These are phyloP conservation scores for Macrosiphum euphorbiae DNA, from an alignment of 2,888 invertebrate genomes.

Conservation along the genomic window DNA sequence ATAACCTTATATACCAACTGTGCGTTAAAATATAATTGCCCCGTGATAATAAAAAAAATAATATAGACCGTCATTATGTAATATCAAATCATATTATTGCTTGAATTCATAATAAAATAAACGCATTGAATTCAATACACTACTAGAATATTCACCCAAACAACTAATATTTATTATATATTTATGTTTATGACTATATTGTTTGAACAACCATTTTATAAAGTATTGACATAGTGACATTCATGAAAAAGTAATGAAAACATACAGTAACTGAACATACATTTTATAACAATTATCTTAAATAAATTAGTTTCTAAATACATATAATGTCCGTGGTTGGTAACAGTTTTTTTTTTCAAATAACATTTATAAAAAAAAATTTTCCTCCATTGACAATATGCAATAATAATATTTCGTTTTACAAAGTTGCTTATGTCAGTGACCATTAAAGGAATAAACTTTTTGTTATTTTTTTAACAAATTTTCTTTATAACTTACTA, in stretches of 20 bases:
- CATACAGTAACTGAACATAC: fast-evolving
- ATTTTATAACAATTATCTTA: neutral
- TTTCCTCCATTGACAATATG: too few relatives aligned
- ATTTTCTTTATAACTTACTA: neutral
- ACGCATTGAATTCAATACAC: neutral
- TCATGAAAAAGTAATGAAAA: neutral
- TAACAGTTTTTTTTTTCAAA: too few relatives aligned
- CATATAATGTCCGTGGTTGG: too few relatives aligned
- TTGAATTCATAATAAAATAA: neutral
- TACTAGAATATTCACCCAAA: neutral
- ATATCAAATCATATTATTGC: neutral
- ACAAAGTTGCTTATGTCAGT: neutral
- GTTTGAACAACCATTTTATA: neutral
- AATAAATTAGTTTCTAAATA: too few relatives aligned
- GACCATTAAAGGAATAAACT: neutral
- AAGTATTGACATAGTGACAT: neutral
- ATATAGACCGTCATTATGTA: neutral
- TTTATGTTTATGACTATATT: neutral
- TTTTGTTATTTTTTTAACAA: neutral
- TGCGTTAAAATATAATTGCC: neutral
- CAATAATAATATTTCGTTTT: too few relatives aligned
- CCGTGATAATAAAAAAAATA: neutral
- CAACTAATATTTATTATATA: neutral
- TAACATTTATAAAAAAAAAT: neutral
- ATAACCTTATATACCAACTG: neutral